These are phyloP conservation scores for Pogonocherus hispidulus DNA, from an alignment of 2,888 invertebrate genomes.

Conservation along the genomic window DNA sequence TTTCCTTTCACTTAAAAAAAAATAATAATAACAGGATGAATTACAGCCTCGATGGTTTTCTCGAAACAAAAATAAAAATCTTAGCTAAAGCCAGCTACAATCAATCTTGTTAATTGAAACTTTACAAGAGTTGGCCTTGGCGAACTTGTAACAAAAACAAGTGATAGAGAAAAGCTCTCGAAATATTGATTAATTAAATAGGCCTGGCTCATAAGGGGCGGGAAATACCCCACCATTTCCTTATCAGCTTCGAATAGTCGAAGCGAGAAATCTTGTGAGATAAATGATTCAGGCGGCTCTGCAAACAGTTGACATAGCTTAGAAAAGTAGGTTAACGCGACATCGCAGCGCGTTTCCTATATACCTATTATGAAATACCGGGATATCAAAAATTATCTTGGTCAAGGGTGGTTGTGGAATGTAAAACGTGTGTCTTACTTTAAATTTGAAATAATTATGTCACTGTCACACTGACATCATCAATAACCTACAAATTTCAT, in stretches of 20 bases:
- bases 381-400: too few relatives aligned
- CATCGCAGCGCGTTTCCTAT: background rate
- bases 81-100: background rate
- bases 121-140: conserved; percentile 4
- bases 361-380: too few relatives aligned
- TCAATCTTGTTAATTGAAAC: conserved; percentile 4
- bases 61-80: too few relatives aligned
- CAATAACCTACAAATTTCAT: too few relatives aligned
- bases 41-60: too few relatives aligned
- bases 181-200: conserved; percentile 30
- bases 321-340: conserved; percentile 1
- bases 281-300: conserved; percentile 30
- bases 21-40: too few relatives aligned
- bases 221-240: conserved; percentile 12
- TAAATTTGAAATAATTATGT: too few relatives aligned
- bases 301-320: conserved; percentile 27
- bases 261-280: conserved; percentile 30
- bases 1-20: too few relatives aligned
- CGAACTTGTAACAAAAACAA: conserved; percentile 2
- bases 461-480: too few relatives aligned
- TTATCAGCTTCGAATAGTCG: conserved; percentile 14
- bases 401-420: too few relatives aligned
- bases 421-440: too few relatives aligned
- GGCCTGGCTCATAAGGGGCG: background rate
- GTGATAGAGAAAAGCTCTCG: conserved; percentile 12